Conservation (phyloP, 2,797 vertebrate genomes). For the Channallabes apus region DNA sequence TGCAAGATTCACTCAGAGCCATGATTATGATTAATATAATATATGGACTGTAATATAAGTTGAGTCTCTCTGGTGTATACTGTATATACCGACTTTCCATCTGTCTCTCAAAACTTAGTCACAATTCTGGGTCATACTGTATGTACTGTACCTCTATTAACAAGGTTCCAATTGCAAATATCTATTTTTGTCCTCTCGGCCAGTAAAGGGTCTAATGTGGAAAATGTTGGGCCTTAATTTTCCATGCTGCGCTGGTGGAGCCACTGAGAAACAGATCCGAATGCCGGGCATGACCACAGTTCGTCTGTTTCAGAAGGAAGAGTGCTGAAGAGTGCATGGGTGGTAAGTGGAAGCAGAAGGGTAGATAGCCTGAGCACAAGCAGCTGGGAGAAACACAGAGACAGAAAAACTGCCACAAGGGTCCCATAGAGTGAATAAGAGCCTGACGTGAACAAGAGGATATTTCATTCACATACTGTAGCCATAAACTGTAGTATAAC, state of each 20-base stretch:
- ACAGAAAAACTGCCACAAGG: background rate
- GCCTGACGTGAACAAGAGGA: conserved; percentile 34
- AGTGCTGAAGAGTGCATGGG: conserved; percentile 4
- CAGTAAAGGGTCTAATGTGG: conserved; percentile 70
- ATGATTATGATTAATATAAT: conserved; percentile 20
- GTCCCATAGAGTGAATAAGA: conserved; percentile 14
- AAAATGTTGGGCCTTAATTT: conserved; percentile 72
- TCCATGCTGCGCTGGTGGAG: conserved; percentile 61
- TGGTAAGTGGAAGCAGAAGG: conserved; percentile 50
- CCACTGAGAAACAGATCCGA: conserved; percentile 54
- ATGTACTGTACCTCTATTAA: conserved; percentile 38
- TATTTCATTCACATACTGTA: background rate
- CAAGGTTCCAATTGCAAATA: conserved; percentile 60
- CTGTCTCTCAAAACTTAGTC: conserved; percentile 33
- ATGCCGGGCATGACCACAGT: conserved; percentile 31
- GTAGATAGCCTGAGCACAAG: conserved; percentile 28
- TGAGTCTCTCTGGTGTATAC: background rate
- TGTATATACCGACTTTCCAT: background rate
- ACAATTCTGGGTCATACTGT: conserved; percentile 43
- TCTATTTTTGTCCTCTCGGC: conserved; percentile 63
- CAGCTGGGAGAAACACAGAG: background rate
- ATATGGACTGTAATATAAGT: background rate
- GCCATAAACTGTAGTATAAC: background rate
- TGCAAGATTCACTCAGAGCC: background rate
- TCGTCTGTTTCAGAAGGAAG: conserved; percentile 9